Conservation (phyloP, 1,140 invertebrate species). For the Teleogryllus occipitalis region DNA sequence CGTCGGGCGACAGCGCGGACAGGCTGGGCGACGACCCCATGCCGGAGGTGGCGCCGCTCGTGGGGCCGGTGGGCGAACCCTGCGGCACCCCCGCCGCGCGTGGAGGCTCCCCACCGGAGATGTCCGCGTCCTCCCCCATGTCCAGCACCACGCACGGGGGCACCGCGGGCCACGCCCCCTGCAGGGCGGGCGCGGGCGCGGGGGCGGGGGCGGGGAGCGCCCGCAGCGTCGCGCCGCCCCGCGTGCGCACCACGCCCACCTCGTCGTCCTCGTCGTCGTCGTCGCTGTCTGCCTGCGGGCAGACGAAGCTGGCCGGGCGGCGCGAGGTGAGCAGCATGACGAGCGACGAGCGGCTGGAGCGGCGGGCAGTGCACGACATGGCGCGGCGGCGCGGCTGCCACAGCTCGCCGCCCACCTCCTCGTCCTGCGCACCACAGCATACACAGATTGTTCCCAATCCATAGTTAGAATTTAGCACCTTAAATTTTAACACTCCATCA, state of each 20-base stretch:
- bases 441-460: neutral
- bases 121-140: neutral
- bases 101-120: too few relatives aligned
- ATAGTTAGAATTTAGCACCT: neutral
- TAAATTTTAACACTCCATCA: neutral
- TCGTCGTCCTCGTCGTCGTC: neutral
- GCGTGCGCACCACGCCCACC: too few relatives aligned
- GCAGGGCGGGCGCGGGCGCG: too few relatives aligned
- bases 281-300: neutral
- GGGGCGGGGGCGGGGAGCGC: too few relatives aligned
- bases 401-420: constrained; percentile 35
- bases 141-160: neutral
- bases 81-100: neutral
- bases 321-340: constrained; percentile 16
- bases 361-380: constrained; percentile 28
- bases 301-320: constrained; percentile 12
- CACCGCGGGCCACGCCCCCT: neutral
- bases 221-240: neutral
- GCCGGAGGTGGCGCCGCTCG: neutral
- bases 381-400: constrained; percentile 30
- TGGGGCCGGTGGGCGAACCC: neutral
- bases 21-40: neutral
- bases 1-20: neutral
- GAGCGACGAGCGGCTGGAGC: constrained; percentile 21
- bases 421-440: constrained; percentile 27